Evolutionary conservation across 2,797 vertebrate species (phyloP).

Genomic region (Sorex maritimensis): DNA sequence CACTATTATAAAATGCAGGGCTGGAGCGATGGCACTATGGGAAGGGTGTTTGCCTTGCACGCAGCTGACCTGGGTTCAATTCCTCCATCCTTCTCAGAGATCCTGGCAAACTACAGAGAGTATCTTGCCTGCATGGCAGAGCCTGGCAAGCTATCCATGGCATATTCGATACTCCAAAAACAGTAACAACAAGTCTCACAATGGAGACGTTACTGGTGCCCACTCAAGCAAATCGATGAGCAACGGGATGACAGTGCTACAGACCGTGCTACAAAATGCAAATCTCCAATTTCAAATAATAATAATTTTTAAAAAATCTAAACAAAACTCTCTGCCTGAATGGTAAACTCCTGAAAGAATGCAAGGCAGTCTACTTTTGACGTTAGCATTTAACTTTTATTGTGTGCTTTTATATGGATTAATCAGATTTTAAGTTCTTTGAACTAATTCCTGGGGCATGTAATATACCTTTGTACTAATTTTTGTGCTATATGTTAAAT

Average conservation of each 20-base stretch:
- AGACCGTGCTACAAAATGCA: conserved; percentile 24
- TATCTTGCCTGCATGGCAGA: too few relatives aligned
- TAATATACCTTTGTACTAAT: not conserved
- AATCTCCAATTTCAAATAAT: conserved; percentile 20
- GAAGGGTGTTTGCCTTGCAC: too few relatives aligned
- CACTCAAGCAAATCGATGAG: too few relatives aligned
- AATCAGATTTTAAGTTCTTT: conserved; percentile 4
- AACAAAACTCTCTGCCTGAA: not conserved
- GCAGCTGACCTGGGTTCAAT: too few relatives aligned
- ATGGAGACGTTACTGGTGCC: too few relatives aligned
- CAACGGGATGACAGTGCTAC: too few relatives aligned
- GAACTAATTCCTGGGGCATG: not conserved
- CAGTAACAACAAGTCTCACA: too few relatives aligned
- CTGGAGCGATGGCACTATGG: too few relatives aligned
- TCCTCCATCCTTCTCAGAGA: too few relatives aligned
- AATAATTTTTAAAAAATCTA: not conserved
- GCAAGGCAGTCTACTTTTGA: not conserved
- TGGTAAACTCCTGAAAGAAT: conserved; percentile 42
- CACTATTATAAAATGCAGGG: not conserved
- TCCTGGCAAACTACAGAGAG: too few relatives aligned
- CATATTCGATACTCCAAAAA: too few relatives aligned
- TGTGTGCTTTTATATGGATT: not conserved
- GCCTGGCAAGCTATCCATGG: too few relatives aligned
- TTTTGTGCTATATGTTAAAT: not conserved
- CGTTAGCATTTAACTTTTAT: conserved; percentile 15